Evolutionary conservation across 2,797 vertebrate species (phyloP), one percentile per base, ranked within the genome.

Genomic region (Platyrinchus mystaceus): DNA sequence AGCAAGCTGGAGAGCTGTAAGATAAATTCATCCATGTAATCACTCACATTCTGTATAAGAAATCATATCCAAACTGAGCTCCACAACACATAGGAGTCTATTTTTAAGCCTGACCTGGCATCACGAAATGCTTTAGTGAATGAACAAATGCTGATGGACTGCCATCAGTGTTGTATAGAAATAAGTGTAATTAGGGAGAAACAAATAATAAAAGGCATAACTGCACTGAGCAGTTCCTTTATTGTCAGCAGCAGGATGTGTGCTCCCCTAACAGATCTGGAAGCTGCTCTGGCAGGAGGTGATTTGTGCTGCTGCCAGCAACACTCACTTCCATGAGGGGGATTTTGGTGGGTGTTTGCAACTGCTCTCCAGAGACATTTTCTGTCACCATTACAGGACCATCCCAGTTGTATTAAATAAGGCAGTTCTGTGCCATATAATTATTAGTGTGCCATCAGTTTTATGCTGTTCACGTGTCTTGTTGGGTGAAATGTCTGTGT

Each of bases 51-150:
- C 30, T 11, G 1, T 13, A 87, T 52, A 75, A 88, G 85, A 85
- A 84, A 71, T 85, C 18, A n/a, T 37, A 67, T 39, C 82, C 52
- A 77, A 83, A 66, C 47, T 14, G 63, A 94, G 90, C 90, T 64
- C 37, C 11, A 3, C 36, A 80, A 46, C 60, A 24, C 76, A 79
- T 5, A 47, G 63, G 79, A 90, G 85, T 39, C 88, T 91, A 59
- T 87, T 95, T 93, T 91, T 59, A 94, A 94, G 79, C 73, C 71
- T 70, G 83, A 46, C 67, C 93, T 89, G 92, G 82, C 79, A 83
- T 49, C 39, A 3, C 19, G 64, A 85, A 87, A 47, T 24, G 41
- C 78, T 80, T 36, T 80, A 67, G 63, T 77, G 79, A 89, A 63
- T 22, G 91, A 93, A 41, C 64, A 60, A 95, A 74, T 18, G 88